phyloP scores from a whole-genome alignment of 2,113 vertebrate species.

The Hyaena hyaena region DNA sequence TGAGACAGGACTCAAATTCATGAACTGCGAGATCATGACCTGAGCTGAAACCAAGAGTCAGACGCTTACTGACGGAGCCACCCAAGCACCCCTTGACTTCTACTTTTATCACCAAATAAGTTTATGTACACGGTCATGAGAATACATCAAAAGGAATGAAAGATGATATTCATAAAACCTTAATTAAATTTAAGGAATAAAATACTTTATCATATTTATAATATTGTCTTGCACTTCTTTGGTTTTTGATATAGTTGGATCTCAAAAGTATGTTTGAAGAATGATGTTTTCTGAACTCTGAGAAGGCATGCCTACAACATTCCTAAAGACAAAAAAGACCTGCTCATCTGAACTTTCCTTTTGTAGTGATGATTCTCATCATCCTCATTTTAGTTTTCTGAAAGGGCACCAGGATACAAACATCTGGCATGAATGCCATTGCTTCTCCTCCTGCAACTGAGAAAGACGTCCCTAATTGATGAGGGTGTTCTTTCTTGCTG shows the following conservation, averaged over 20 bases:
- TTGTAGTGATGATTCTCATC: not conserved
- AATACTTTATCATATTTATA: not conserved
- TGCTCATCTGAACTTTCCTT: not conserved
- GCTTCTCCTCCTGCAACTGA: not conserved
- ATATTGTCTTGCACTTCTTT: not conserved
- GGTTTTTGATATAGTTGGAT: not conserved
- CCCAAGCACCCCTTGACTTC: not conserved
- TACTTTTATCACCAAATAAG: not conserved
- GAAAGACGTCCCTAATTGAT: not conserved
- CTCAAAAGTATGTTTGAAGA: not conserved
- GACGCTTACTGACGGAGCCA: too few relatives aligned
- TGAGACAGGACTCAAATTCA: too few relatives aligned
- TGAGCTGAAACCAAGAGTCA: too few relatives aligned
- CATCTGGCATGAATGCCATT: not conserved
- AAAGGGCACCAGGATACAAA: not conserved
- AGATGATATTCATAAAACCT: not conserved
- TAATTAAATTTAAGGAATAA: not conserved
- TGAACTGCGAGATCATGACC: too few relatives aligned
- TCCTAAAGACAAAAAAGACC: not conserved
- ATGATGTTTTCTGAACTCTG: not conserved
- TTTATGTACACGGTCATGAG: not conserved
- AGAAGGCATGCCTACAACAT: not conserved
- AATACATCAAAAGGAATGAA: not conserved
- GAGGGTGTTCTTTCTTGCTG: not conserved
- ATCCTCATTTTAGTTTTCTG: not conserved